Evolutionary conservation across 2,797 vertebrate genomes (phyloP).

Genomic region (Babyrousa celebensis): DNA sequence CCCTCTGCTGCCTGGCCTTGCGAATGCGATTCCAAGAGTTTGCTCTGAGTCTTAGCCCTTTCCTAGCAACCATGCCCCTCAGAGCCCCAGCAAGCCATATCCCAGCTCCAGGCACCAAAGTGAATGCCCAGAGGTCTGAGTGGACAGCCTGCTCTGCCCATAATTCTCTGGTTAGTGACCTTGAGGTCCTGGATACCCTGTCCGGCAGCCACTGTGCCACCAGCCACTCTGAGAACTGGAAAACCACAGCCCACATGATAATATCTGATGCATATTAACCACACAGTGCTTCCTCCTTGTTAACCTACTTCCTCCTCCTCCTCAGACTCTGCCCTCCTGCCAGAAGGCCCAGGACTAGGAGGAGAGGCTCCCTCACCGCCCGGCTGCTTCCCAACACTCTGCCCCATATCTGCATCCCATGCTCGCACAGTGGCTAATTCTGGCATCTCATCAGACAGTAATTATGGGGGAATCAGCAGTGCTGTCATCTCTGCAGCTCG

Average conservation of each 20-base stretch:
- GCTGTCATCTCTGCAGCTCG: slow-evolving; percentile 87
- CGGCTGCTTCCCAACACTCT: slow-evolving; percentile 40
- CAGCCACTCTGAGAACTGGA: slow-evolving; percentile 20
- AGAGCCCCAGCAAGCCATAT: background rate
- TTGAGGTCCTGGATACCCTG: slow-evolving; percentile 22
- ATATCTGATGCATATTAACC: slow-evolving; percentile 14
- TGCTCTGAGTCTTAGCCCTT: background rate
- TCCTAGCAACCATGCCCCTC: background rate
- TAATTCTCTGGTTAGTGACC: slow-evolving; percentile 9
- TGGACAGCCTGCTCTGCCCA: background rate
- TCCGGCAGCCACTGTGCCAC: background rate
- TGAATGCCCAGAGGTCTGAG: background rate
- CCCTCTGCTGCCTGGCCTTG: background rate
- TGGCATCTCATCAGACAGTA: slow-evolving; percentile 90
- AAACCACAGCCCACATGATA: slow-evolving; percentile 70
- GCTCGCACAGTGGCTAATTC: slow-evolving; percentile 89
- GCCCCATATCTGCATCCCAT: slow-evolving; percentile 80
- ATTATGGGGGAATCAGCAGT: slow-evolving; percentile 89
- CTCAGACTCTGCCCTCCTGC: background rate
- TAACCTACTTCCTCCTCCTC: slow-evolving; percentile 72
- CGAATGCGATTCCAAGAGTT: background rate
- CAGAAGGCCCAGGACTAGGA: background rate
- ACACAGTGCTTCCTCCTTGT: slow-evolving; percentile 59
- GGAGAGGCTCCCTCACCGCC: slow-evolving; percentile 41
- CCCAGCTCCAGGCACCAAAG: background rate